A percentile compares a stretch with the other conserved stretches of the same genome.
phyloP scores from a whole-genome alignment of 1,140 invertebrate genomes.

The Littorina saxatilis region DNA sequence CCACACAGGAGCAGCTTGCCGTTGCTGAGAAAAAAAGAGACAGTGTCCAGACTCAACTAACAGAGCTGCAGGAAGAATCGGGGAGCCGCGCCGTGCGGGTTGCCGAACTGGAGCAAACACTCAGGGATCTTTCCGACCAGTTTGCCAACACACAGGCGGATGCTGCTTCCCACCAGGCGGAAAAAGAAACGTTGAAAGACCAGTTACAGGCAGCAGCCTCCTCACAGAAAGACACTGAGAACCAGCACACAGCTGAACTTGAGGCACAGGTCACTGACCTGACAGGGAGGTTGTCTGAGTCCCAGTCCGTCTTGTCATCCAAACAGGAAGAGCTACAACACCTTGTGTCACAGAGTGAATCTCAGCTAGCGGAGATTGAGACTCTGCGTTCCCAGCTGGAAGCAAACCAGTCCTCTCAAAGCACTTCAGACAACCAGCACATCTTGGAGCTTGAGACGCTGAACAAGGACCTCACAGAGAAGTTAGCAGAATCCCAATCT shows the following conservation, averaged over 20 bases:
- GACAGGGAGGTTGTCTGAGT: conserved; percentile 11
- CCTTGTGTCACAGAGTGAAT: neutral
- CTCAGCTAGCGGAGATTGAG: neutral
- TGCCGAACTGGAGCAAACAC: neutral
- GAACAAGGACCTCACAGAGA: neutral
- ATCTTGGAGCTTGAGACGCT: neutral
- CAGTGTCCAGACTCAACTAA: neutral
- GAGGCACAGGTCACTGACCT: conserved; percentile 1
- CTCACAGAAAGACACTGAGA: neutral
- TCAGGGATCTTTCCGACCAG: conserved; percentile 10
- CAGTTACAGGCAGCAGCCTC: conserved; percentile 7
- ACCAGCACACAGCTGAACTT: conserved; percentile 1
- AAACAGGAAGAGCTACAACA: neutral
- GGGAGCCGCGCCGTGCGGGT: neutral
- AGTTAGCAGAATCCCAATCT: conserved; percentile 34
- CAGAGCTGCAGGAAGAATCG: conserved; percentile 16
- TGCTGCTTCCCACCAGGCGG: neutral
- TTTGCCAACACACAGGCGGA: neutral
- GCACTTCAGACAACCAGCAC: neutral
- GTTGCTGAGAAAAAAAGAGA: neutral
- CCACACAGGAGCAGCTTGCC: conserved; percentile 28
- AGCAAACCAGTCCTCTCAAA: neutral
- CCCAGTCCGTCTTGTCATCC: conserved; percentile 10
- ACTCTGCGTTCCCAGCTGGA: conserved; percentile 23
- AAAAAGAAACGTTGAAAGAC: conserved; percentile 2